Conservation (phyloP, 2,888 invertebrate genomes). For the Diarsia mendica region DNA sequence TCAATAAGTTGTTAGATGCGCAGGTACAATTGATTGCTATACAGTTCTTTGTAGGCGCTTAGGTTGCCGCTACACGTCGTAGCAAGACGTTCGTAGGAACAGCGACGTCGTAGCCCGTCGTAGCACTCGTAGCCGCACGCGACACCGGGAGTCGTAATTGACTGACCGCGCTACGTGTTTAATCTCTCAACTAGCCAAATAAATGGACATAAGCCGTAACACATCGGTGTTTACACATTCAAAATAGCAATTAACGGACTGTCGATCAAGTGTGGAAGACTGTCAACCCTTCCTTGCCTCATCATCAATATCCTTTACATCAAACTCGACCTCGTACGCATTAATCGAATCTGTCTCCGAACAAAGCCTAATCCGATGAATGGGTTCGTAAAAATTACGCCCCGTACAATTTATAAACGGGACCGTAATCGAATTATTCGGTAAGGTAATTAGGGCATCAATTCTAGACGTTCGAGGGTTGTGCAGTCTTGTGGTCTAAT, state of each 20-base stretch:
- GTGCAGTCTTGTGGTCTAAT: neutral
- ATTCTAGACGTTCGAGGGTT: conserved; percentile 33
- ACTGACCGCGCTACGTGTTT: too few species aligned
- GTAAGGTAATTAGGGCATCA: conserved; percentile 45
- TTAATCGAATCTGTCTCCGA: conserved; percentile 72
- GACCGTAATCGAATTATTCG: conserved; percentile 48
- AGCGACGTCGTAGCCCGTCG: too few species aligned
- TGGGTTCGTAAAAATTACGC: conserved; percentile 53
- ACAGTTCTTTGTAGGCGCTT: too few species aligned
- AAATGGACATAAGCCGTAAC: conserved; percentile 37
- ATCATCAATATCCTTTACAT: conserved; percentile 73
- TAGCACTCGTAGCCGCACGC: too few species aligned
- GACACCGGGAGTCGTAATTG: too few species aligned
- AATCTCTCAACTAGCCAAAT: conserved; percentile 30
- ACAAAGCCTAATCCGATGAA: conserved; percentile 63
- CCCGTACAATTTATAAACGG: conserved; percentile 49
- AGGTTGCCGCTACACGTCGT: too few species aligned
- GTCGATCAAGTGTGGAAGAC: conserved; percentile 71
- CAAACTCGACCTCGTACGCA: conserved; percentile 54
- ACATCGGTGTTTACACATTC: conserved; percentile 64
- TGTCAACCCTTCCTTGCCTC: conserved; percentile 62
- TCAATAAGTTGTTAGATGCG: too few species aligned
- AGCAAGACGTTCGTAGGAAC: too few species aligned
- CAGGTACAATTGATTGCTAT: too few species aligned
- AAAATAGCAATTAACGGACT: conserved; percentile 74